A percentile compares a stretch with the other conserved stretches of the same genome.
Evolutionary conservation across 2,113 vertebrate species (phyloP).

Genomic region (Collichthys lucidus): DNA sequence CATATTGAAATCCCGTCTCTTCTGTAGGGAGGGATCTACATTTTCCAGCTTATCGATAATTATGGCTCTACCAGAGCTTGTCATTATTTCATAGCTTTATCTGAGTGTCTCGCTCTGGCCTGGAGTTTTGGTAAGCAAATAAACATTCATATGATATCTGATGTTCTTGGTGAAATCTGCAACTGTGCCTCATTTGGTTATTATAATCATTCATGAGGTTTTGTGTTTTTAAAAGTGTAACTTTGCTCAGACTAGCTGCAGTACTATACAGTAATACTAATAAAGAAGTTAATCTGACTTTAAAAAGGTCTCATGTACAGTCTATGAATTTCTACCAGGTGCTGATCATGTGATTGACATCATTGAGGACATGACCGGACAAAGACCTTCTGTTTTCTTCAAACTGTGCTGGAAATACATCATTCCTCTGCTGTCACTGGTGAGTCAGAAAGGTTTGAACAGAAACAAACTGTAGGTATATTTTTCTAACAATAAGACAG

Average conservation of each 20-base stretch:
- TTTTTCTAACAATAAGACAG: too few relatives aligned
- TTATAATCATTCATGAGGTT: too few relatives aligned
- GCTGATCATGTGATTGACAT: constrained; percentile 17
- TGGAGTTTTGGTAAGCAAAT: constrained; percentile 70
- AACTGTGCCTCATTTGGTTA: too few relatives aligned
- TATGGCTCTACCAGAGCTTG: constrained; percentile 63
- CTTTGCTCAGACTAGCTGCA: too few relatives aligned
- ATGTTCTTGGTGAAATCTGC: too few relatives aligned
- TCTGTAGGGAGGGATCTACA: constrained; percentile 71
- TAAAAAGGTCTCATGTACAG: neutral
- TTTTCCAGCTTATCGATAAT: constrained; percentile 74
- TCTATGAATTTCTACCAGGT: constrained; percentile 31
- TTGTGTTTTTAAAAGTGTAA: too few relatives aligned
- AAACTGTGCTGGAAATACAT: constrained; percentile 63
- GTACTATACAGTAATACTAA: too few relatives aligned
- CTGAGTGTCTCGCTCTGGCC: constrained; percentile 55
- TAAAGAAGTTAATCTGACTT: neutral
- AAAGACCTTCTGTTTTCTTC: constrained; percentile 55
- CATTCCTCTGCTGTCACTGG: constrained; percentile 60
- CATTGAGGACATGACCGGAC: constrained; percentile 61
- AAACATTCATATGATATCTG: too few relatives aligned
- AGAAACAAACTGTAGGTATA: too few relatives aligned
- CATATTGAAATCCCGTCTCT: neutral
- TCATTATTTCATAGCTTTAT: constrained; percentile 55
- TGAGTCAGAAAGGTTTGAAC: constrained; percentile 24